These are phyloP conservation scores for Chironomus riparius DNA, from an alignment of 2,888 invertebrate genomes.

Conservation along the genomic window DNA sequence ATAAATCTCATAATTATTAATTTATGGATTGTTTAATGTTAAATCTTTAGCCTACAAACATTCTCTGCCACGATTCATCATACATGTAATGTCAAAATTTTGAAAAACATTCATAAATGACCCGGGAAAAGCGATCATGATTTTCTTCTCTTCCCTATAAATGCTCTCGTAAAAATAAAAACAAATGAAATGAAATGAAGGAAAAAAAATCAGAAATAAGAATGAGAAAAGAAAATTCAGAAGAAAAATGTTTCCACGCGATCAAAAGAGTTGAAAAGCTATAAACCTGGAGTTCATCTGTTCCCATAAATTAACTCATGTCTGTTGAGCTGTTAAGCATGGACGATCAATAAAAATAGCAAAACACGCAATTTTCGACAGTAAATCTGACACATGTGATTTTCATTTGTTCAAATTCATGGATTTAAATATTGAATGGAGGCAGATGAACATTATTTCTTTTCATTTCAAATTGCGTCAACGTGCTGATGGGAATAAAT, in stretches of 20 bases:
- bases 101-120: slow-evolving; percentile 6
- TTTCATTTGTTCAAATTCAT: not conserved
- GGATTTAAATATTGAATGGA: not conserved
- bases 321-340: slow-evolving; percentile 3
- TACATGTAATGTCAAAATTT: not conserved
- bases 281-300: slow-evolving; percentile 27
- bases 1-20: not conserved
- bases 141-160: not conserved
- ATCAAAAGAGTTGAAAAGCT: slow-evolving; percentile 8
- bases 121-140: not conserved
- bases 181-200: not conserved
- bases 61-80: not conserved
- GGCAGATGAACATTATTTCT: not conserved
- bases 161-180: not conserved
- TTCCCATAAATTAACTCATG: slow-evolving; percentile 18
- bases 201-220: not conserved
- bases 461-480: not conserved
- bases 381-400: slow-evolving; percentile 26
- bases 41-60: not conserved
- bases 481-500: not conserved
- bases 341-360: slow-evolving; percentile 26
- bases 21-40: not conserved
- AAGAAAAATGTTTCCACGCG: slow-evolving; percentile 6
- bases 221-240: too few species aligned
- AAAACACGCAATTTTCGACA: slow-evolving; percentile 21